These are phyloP conservation scores for Alouatta palliata DNA, from an alignment of 2,113 vertebrate genomes.

Conservation along the genomic window DNA sequence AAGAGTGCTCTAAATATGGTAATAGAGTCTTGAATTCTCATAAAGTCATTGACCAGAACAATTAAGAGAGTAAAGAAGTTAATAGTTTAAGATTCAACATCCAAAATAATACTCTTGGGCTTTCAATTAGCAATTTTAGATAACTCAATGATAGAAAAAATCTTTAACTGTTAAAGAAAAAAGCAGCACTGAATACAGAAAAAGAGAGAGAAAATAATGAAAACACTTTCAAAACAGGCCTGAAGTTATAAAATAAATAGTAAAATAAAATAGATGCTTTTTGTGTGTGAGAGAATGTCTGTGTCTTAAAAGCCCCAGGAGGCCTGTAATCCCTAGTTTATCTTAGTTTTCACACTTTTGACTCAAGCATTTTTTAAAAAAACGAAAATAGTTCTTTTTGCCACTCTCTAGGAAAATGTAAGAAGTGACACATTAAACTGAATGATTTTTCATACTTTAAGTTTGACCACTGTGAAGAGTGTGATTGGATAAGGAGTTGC, in stretches of 20 bases:
- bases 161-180: neutral
- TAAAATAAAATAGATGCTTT: neutral
- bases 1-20: neutral
- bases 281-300: neutral
- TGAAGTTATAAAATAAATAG: neutral
- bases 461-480: neutral
- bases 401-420: neutral
- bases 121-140: neutral
- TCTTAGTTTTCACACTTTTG: conserved; percentile 16
- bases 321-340: neutral
- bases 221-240: neutral
- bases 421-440: neutral
- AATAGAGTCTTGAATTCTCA: conserved; percentile 20
- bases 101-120: neutral
- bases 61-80: neutral
- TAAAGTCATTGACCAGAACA: neutral
- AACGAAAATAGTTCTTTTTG: neutral
- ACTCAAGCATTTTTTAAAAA: neutral
- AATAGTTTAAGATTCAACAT: neutral
- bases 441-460: neutral
- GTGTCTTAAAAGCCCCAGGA: neutral
- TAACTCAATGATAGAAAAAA: neutral
- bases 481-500: neutral
- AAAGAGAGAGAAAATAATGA: neutral
- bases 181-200: neutral